Base-by-base conservation (phyloP, 2,888 invertebrate species). In the Drosophila leonis region DNA sequence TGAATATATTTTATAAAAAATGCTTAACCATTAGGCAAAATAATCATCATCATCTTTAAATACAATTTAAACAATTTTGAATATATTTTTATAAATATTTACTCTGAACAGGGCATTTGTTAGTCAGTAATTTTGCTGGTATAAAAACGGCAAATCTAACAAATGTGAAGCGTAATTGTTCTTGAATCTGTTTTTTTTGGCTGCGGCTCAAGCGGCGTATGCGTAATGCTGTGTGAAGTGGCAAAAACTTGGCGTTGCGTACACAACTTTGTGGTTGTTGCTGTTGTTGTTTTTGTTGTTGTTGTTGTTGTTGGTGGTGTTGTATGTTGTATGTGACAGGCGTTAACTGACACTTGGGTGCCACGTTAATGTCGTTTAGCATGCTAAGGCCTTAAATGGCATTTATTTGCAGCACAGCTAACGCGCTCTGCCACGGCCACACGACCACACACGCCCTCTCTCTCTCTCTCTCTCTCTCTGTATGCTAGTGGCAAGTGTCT, bases 341-440 rank as follows among this genome's bases (percentile, higher is more conserved):
- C 87, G 81, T 68, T 84, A 87, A 87, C 89, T 80, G 84, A 81
- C 86, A 86, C 82, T 88, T 75, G 87, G 77, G 83, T 79, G 82
- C 75, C 67, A 75, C 73, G 80, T 79, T 87, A 86, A 88, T 80
- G 87, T 79, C 83, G 75, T 72, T 86, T 86, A 86, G 81, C 86
- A 88, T 86, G 87, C 87, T 81, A 82, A 82, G 82, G 81, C 80
- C 84, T 79, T 88, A 84, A 88, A 88, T 83, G 82, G 77, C 84
- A 87, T 86, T 86, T 88, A 82, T 86, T 86, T 81, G 86, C 73
- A 71, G 69, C 83, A 62, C 62, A 52, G 57, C 64, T 61, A 42
- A 65, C 56, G 57, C 42, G 52, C 46, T 37, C 37, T 15, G 27
- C 33, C 35, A 42, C 31, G 42, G 13, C 64, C 54, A 10, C 15